Evolutionary conservation across 2,113 vertebrate species (phyloP).

Genomic region (Brachyhypopomus gauderio): DNA sequence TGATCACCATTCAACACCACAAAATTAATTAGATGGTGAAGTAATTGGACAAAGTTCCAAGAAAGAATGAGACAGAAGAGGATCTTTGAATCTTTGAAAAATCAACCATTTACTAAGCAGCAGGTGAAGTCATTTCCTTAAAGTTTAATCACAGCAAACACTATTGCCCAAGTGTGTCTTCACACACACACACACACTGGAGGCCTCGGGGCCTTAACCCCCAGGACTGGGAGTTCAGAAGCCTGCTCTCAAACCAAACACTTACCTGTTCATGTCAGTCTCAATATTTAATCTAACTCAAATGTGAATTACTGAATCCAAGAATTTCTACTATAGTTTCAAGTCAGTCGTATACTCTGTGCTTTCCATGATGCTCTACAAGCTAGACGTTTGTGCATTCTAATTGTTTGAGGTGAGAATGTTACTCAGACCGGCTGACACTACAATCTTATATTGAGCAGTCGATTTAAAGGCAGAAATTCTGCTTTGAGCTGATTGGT

Average conservation of each 20-base stretch:
- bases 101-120: neutral
- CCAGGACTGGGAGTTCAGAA: neutral
- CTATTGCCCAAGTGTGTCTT: neutral
- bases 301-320: too few relatives aligned
- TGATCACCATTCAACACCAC: constrained; percentile 7
- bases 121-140: neutral
- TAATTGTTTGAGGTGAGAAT: neutral
- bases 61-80: neutral
- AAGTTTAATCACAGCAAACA: neutral
- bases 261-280: too few relatives aligned
- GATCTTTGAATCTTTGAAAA: neutral
- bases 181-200: neutral
- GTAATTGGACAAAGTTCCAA: neutral
- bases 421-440: neutral
- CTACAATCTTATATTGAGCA: neutral
- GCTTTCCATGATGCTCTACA: neutral
- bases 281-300: too few relatives aligned
- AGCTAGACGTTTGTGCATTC: neutral
- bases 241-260: too few relatives aligned
- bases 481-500: too few relatives aligned
- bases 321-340: too few relatives aligned
- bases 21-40: neutral
- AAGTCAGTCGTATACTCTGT: neutral
- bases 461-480: neutral
- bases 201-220: neutral